Base-by-base conservation (phyloP, 2,113 vertebrate genomes). In the Hipposideros armiger region DNA sequence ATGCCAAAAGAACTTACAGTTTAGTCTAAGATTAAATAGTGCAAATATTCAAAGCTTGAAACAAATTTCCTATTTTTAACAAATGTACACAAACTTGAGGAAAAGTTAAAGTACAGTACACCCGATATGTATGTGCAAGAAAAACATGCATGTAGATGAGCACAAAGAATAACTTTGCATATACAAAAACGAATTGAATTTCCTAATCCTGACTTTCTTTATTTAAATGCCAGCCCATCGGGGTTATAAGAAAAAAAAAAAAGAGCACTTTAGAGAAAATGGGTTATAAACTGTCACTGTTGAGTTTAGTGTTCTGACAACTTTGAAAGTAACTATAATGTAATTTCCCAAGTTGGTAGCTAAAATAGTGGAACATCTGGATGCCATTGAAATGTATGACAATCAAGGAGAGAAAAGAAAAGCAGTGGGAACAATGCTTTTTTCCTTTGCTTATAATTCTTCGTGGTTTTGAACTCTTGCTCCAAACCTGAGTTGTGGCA, bases 301-400 rank as follows among this genome's bases (percentile, higher is more conserved):
- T 96, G 96, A 98, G 95, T 80, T 94, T 85, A 84, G 87, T 95
- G 90, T 98, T 98, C 87, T 96, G 95, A 96, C 58, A 83, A 94
- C 94, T 98, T 96, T 96, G 80, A 95, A 89, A 98, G 91, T 96
- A 76, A 95, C 20, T 69, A 78, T 56, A 97, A 70, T 82, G 90
- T 90, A 97, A 98, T 96, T 98, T 97, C 94, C 97, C 96, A 97
- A 97, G 90, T 96, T 0, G 0, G 96, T 97, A 91, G 91, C 95
- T 98, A 94, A 97, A 98, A 97, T 97, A 98, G 97, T 60, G 40
- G 97, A 97, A 96, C 87, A 98, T 91, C 96, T 98, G 98, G 97
- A 97, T 98, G 66, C 90, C 91, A 97, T 26, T 97, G 94, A 97
- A 98, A 98, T 88, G 64, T 90, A 52, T 69, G 96, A 85, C 96